These are phyloP conservation scores for Cepaea hortensis DNA, from an alignment of 2,888 invertebrate genomes.

Conservation along the genomic window DNA sequence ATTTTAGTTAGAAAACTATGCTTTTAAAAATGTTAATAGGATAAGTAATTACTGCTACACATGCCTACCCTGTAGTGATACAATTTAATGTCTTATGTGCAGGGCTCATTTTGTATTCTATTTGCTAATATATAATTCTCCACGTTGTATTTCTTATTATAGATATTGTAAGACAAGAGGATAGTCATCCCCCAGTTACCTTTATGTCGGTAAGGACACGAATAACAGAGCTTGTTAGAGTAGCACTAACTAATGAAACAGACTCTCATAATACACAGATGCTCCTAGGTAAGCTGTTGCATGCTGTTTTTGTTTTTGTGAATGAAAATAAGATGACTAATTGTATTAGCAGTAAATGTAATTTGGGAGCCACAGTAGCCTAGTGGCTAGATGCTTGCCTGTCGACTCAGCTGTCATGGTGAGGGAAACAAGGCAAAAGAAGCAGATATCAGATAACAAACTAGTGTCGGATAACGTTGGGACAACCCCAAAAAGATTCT, in stretches of 20 bases:
- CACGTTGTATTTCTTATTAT: background rate
- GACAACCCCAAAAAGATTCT: too few species aligned
- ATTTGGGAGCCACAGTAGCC: too few species aligned
- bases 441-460: too few species aligned
- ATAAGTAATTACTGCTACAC: too few species aligned
- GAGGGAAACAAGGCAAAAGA: too few species aligned
- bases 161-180: conserved; percentile 63
- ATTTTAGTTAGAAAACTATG: too few species aligned
- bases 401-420: too few species aligned
- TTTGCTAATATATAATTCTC: background rate
- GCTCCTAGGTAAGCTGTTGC: conserved; percentile 81
- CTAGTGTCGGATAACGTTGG: too few species aligned
- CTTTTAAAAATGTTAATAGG: too few species aligned
- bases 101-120: background rate
- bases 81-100: background rate
- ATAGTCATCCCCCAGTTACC: conserved; percentile 62
- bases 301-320: background rate
- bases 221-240: conserved; percentile 84
- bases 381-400: too few species aligned
- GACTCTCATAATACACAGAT: conserved; percentile 92
- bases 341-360: too few species aligned
- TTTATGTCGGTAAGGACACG: conserved; percentile 72
- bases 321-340: background rate
- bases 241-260: conserved; percentile 88
- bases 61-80: background rate